Base-by-base conservation (phyloP, 2,888 invertebrate species). In the Sicus ferrugineus region DNA sequence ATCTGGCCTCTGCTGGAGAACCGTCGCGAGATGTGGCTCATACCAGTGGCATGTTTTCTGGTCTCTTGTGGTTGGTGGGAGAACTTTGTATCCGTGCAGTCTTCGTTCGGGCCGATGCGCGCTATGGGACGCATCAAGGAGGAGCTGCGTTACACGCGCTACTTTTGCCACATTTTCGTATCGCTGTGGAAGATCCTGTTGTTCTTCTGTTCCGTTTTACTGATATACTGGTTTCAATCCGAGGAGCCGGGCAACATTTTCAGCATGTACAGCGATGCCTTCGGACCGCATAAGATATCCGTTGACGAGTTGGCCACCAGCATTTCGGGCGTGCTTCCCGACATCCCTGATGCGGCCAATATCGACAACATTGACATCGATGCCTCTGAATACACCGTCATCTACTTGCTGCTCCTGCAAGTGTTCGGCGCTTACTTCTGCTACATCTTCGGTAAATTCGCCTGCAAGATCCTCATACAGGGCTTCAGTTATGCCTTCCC, bases 41-140 rank as follows among this genome's bases (percentile, higher is more conserved):
- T 98, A 76, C 96, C 97, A 0, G 87, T 95, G 0, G 89, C 96
- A 0, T 89, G 96, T 46, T 85, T 96, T 67, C 89, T 96, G 77
- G 92, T 96, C 73, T 98, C 98, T 0, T 89, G 95, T 48, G 95
- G 95, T 28, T 98, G 97, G 96, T 98, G 98, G 98, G 98, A 98
- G 85, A 98, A 98, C 85, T 98, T 95, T 82, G 94, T 97, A 1
- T 93, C 94, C 70, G 89, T 90, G 70, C 90, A 94, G 77, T 96
- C 97, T 69, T 92, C 95, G 0, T 89, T 96, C 73, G 92, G 83
- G 0, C 38, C 85, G 34, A 89, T 95, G 61, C 91, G 92, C 80
- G 89, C 89, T 54, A 86, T 94, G 77, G 93, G 92, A 11, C 89
- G 91, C 81, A 88, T 95, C 61, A 94, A 94, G 81, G 93, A 92